Conservation (phyloP, 2,797 vertebrate species). For the Peromyscus aztecus region DNA sequence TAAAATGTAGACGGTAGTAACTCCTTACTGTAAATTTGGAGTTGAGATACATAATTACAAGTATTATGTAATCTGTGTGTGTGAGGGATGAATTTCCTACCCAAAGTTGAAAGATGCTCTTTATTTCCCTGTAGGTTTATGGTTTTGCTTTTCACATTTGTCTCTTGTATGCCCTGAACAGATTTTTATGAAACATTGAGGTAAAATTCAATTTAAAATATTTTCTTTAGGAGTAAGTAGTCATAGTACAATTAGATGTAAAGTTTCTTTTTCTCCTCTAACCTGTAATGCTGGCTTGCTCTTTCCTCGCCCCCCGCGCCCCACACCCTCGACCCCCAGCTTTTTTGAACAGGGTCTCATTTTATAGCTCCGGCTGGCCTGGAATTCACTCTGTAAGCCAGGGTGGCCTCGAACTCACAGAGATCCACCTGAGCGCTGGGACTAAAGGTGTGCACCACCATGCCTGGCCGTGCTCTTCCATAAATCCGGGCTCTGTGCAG, state of each 20-base stretch:
- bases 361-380: not conserved
- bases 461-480: not conserved
- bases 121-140: not conserved
- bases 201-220: constrained; percentile 39
- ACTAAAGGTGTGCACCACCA: not conserved
- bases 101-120: constrained; percentile 3
- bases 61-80: not conserved
- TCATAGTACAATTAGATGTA: not conserved
- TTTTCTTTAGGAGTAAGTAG: constrained; percentile 17
- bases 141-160: constrained; percentile 42
- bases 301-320: not conserved
- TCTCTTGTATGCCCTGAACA: constrained; percentile 26
- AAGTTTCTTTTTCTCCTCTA: not conserved
- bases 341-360: not conserved
- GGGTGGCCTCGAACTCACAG: not conserved
- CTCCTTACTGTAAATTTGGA: not conserved
- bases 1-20: not conserved
- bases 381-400: not conserved
- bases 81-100: not conserved
- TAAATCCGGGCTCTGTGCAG: not conserved
- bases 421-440: not conserved
- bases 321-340: too few relatives aligned
- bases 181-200: constrained; percentile 53
- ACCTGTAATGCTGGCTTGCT: not conserved
- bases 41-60: not conserved